These are phyloP conservation scores for Micrasema longulum DNA, from an alignment of 1,140 invertebrate genomes.

Conservation along the genomic window DNA sequence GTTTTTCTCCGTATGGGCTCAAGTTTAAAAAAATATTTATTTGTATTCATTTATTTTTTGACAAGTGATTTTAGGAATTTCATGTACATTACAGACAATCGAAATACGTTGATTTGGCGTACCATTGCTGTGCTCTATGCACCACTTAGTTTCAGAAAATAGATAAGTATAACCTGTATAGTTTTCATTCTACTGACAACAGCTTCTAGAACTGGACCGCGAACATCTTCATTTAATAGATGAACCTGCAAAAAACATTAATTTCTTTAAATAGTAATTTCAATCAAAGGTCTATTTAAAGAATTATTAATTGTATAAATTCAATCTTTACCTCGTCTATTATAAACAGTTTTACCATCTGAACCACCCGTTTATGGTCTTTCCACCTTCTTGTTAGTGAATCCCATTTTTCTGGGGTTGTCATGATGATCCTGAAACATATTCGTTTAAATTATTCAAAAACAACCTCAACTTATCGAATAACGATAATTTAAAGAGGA, in stretches of 20 bases:
- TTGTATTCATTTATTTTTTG: no score
- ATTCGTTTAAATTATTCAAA: no score
- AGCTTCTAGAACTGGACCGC: constrained; percentile 83
- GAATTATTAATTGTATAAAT: constrained; percentile 14
- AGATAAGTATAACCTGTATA: constrained; percentile 61
- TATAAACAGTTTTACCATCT: constrained; percentile 78
- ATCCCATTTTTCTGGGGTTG: constrained; percentile 90
- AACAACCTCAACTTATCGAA: no score
- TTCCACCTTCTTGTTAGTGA: constrained; percentile 80
- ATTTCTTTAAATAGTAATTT: constrained; percentile 7
- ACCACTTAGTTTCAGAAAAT: no score
- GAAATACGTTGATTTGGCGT: no score
- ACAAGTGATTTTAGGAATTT: no score
- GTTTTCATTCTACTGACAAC: constrained; percentile 84
- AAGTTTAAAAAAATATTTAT: no score
- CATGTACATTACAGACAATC: no score
- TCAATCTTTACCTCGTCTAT: constrained; percentile 78
- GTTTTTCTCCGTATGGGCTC: no score
- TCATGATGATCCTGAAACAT: constrained; percentile 74
- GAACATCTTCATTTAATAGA: constrained; percentile 75
- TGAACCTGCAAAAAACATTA: constrained; percentile 66
- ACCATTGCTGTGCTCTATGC: no score
- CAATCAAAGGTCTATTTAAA: constrained; percentile 21
- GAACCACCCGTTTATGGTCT: constrained; percentile 72
- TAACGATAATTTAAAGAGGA: no score